These are phyloP conservation scores for Cinclus mexicanus DNA, from an alignment of 2,113 vertebrate genomes.

Conservation along the genomic window DNA sequence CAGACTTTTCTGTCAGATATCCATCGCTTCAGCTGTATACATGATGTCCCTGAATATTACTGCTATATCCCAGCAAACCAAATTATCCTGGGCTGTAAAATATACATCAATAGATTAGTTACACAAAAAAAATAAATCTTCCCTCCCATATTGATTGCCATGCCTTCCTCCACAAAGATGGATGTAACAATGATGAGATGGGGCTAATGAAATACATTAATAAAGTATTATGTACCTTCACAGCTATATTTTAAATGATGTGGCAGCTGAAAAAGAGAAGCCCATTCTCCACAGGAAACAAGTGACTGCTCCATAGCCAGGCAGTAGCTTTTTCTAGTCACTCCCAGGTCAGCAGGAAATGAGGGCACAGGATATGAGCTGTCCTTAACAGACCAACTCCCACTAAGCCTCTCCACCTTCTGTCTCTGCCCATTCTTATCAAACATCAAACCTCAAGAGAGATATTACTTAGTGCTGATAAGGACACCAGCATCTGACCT, in stretches of 20 bases:
- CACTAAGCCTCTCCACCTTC: background rate
- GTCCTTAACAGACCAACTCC: background rate
- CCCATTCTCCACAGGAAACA: rapidly evolving
- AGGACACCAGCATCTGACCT: background rate
- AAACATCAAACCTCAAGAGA: background rate
- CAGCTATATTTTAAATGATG: background rate
- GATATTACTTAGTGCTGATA: slow-evolving; percentile 2
- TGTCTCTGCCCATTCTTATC: background rate
- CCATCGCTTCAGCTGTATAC: background rate
- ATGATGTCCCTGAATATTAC: background rate
- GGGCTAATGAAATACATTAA: background rate
- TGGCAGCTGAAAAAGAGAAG: background rate
- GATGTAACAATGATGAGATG: rapidly evolving
- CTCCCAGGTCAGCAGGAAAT: background rate
- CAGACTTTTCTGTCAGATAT: background rate
- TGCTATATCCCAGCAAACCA: background rate
- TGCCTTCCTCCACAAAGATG: background rate
- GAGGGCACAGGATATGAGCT: background rate
- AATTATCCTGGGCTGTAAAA: background rate
- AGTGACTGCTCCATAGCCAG: background rate
- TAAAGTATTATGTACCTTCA: background rate
- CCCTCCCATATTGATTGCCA: background rate
- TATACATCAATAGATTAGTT: background rate
- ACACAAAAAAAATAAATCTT: background rate
- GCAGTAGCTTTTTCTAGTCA: background rate